Evolutionary conservation across 2,113 vertebrate genomes (phyloP), one percentile per base, ranked within the genome.

Genomic region (Macrotus californicus): DNA sequence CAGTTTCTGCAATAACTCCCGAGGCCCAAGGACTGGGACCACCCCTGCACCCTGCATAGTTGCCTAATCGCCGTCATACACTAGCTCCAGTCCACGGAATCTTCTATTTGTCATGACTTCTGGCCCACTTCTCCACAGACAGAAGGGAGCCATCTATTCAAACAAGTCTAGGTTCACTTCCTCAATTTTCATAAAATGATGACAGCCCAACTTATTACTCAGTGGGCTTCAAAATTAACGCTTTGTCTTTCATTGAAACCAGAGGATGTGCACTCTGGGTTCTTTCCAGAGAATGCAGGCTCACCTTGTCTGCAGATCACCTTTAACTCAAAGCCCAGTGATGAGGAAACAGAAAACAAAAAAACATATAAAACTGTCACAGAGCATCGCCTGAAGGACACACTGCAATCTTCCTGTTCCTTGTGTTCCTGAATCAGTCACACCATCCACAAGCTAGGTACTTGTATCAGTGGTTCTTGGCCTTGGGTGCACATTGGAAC

Each of bases 341-440:
- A n/a, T 46, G 12, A 87, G 8, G 66, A 95, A 86, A n/a, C 34
- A 52, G 85, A 80, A 66, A 76, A 67, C 13, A 86, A 72, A 39
- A 5, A 15, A 21, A 82, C 16, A 56, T 4, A 48, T 1, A 85
- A n/a, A 93, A 77, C n/a, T 24, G 41, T 52, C 86, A 48, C n/a
- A 64, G 67, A 66, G 19, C 21, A 39, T 8, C 43, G 61, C 41
- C 7, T 36, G 67, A 86, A 79, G 43, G 43, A 83, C 89, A 80
- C 24, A 67, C 0, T 3, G 9, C 26, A 43, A 19, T 43, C 46
- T 69, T 41, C 9, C 89, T 9, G 21, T 8, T 56, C 54, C 7
- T 54, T 16, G 21, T 11, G 13, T 50, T 89, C 76, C 50, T 43
- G 4, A 52, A 18, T 36, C 48, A 34, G 4, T 39, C 41, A 43